These are phyloP conservation scores for Burhinus bistriatus DNA, from an alignment of 2,113 vertebrate genomes.

Conservation along the genomic window DNA sequence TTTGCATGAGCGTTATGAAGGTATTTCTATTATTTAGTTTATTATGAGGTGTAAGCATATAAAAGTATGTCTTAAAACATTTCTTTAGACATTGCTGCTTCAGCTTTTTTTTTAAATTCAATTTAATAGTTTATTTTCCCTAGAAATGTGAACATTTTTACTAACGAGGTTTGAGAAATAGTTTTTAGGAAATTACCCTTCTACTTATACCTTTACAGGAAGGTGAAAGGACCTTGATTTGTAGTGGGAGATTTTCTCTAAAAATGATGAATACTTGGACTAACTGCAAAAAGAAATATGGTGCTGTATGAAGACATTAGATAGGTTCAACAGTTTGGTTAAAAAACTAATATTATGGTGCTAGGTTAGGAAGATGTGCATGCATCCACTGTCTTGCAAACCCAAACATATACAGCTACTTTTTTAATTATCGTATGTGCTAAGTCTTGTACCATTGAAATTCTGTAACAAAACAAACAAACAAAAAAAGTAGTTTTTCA, in stretches of 20 bases:
- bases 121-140: neutral
- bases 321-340: neutral
- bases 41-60: neutral
- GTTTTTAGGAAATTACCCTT: neutral
- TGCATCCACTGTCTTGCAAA: neutral
- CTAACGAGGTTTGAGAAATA: neutral
- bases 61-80: neutral
- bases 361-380: neutral
- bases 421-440: neutral
- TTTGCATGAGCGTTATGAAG: neutral
- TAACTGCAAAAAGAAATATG: neutral
- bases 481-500: neutral
- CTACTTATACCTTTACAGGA: neutral
- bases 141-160: neutral
- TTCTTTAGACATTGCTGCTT: neutral
- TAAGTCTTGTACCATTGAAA: neutral
- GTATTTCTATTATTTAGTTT: neutral
- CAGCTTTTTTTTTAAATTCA: neutral
- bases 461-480: neutral
- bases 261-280: neutral
- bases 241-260: neutral
- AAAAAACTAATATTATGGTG: neutral
- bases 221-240: neutral
- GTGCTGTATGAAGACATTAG: neutral
- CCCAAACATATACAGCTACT: neutral